Conservation (phyloP, 2,797 vertebrate species). For the Pygocentrus nattereri region DNA sequence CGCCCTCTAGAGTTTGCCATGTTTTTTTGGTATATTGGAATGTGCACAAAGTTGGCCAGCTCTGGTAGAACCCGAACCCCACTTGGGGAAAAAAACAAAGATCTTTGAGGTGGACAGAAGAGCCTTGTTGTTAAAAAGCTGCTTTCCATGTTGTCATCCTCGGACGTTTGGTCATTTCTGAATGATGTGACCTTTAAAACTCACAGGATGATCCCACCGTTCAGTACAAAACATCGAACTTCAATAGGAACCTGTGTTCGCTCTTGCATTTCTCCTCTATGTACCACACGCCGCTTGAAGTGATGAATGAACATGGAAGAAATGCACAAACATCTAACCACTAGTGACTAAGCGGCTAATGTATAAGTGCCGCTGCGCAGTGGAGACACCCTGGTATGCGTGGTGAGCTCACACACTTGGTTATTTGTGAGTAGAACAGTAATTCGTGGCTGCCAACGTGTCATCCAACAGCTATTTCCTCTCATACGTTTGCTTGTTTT, state of each 20-base stretch:
- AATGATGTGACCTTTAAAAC: background rate
- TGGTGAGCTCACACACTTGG: constrained; percentile 35
- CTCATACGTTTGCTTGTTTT: constrained; percentile 61
- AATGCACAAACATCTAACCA: background rate
- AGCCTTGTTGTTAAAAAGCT: background rate
- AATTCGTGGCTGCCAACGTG: constrained; percentile 47
- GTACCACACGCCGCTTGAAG: too few relatives aligned
- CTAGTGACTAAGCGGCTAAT: background rate
- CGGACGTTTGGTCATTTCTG: background rate
- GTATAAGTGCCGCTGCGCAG: background rate
- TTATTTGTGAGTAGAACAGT: constrained; percentile 32
- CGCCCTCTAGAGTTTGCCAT: too few relatives aligned
- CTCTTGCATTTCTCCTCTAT: too few relatives aligned
- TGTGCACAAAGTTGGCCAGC: background rate
- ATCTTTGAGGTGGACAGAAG: background rate
- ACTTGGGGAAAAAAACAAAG: background rate
- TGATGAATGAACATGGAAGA: background rate
- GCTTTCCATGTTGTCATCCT: constrained; percentile 3
- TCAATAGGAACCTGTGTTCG: too few relatives aligned
- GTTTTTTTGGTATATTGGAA: background rate
- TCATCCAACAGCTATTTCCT: constrained; percentile 80
- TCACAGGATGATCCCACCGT: background rate
- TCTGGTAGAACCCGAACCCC: background rate
- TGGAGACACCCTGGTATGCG: background rate
- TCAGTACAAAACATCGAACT: background rate